phyloP scores from a whole-genome alignment of 1,140 invertebrate genomes.

The Leptinotarsa lineolata region DNA sequence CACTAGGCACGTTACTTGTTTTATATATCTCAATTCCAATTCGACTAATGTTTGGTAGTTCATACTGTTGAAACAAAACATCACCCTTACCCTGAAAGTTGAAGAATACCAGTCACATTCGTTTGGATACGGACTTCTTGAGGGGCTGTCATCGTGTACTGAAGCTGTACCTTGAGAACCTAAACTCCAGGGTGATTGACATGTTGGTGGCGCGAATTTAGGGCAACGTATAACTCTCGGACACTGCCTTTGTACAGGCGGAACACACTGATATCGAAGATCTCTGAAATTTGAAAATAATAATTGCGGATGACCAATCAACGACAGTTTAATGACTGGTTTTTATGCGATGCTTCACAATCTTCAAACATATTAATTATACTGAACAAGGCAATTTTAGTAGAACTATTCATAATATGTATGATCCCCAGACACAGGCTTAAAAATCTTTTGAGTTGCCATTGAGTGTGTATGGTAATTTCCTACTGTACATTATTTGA shows the following conservation, averaged over 20 bases:
- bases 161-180: constrained; percentile 43
- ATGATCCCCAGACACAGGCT: too few relatives aligned
- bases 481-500: too few relatives aligned
- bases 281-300: constrained; percentile 8
- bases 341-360: too few relatives aligned
- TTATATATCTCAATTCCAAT: too few relatives aligned
- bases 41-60: too few relatives aligned
- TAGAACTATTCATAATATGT: too few relatives aligned
- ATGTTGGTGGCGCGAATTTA: constrained; percentile 13
- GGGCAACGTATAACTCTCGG: not conserved
- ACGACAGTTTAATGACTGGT: not conserved
- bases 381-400: too few relatives aligned
- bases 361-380: too few relatives aligned
- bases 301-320: not conserved
- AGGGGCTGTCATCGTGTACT: constrained; percentile 36
- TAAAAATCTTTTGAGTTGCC: too few relatives aligned
- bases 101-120: constrained; percentile 37
- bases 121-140: constrained; percentile 29
- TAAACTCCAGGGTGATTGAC: constrained; percentile 41
- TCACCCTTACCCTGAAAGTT: constrained; percentile 32
- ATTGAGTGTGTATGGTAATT: too few relatives aligned
- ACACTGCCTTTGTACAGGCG: not conserved
- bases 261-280: not conserved
- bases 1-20: too few relatives aligned
- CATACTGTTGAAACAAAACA: too few relatives aligned